Evolutionary conservation across 2,888 invertebrate species (phyloP), one percentile per base, ranked within the genome.

Genomic region (Dione vanillae): DNA sequence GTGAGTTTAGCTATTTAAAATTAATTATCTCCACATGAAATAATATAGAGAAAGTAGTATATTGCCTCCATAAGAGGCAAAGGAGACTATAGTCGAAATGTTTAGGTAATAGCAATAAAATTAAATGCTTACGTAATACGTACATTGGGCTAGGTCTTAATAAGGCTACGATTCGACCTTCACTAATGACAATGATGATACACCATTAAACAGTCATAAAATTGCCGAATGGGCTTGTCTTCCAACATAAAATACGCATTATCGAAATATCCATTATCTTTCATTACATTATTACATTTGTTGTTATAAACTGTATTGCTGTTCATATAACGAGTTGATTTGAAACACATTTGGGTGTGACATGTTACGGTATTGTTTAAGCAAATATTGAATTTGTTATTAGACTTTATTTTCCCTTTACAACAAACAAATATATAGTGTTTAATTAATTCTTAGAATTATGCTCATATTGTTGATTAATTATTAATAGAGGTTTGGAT

Each of bases 401-500:
- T 68, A 70, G 16, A 16, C 19, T 37, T 65, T 56, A 49, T 74
- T 74, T 74, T 74, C 74, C 74, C 70, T 68, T 52, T 70, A 2
- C 14, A 37, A 61, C 62, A 40, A 52, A 68, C 65, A 35, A 65
- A 59, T 56, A 67, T 67, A 52, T 43, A 59, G 54, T 64, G 49
- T 35, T 70, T 49, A 51, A 64, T 68, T 54, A 68, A 66, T 74
- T 70, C 70, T 45, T 37, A 19, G 70, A 68, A 74, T 49, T 1
- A 16, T 45, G n/a, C 41, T 40, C 40, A 41, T 49, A 56, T 51
- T 67, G 16, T 49, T 40, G 41, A 47, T 49, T 51, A 64, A 27
- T 35, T 43, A 41, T 73, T 56, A 68, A 65, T 65, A 65, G 20
- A 19, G 12, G 19, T 27, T 65, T 14, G 41, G 54, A 65, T 59